Base-by-base conservation (phyloP, 2,797 vertebrate species). In the Gadopsis marmoratus region DNA sequence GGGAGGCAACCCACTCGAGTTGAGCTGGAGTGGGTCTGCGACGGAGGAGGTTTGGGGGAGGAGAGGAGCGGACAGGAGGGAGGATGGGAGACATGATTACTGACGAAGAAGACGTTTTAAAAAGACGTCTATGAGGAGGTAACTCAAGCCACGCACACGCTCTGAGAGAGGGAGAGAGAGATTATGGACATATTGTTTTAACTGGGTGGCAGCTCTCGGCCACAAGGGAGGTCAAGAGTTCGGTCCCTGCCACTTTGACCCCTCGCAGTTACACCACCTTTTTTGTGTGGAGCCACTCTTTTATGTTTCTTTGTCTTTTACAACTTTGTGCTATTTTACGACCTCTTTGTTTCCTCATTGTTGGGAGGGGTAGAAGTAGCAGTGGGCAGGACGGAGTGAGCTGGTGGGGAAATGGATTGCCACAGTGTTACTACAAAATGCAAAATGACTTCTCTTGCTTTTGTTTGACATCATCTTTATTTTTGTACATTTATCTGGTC, bases 211-310 rank as follows among this genome's bases (percentile, higher is more conserved):
- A 87, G 76, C 78, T 73, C 81, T 69, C 17, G 62, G 86, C 93
- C 90, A 89, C 74, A 61, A 6, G 26, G 62, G 84, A 89, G 95
- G 94, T 95, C 92, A 93, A 92, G 88, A 95, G 95, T 95, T 96
- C 95, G 81, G 50, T 55, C 68, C 70, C 78, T 90, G 91, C 81
- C 78, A 66, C 75, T 85, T 81, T 92, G 92, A 93, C 90, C 91
- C 86, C 79, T 89, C 77, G 89, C 90, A 86, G 83, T 90, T 93
- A 88, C 82, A 79, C 10, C 77, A 79, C 71, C 66, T 82, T 82
- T 85, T 88, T 82, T 86, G 81, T 78, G 71, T 72, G 59, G 78
- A 72, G 54, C 68, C 19, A 14, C 76, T 82, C 83, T 86, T 91
- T 90, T 82, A 71, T 76, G 71, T 89, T 79, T 92, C 84, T 91